These are phyloP conservation scores for Redunca redunca DNA, from an alignment of 2,113 vertebrate genomes.

Conservation along the genomic window DNA sequence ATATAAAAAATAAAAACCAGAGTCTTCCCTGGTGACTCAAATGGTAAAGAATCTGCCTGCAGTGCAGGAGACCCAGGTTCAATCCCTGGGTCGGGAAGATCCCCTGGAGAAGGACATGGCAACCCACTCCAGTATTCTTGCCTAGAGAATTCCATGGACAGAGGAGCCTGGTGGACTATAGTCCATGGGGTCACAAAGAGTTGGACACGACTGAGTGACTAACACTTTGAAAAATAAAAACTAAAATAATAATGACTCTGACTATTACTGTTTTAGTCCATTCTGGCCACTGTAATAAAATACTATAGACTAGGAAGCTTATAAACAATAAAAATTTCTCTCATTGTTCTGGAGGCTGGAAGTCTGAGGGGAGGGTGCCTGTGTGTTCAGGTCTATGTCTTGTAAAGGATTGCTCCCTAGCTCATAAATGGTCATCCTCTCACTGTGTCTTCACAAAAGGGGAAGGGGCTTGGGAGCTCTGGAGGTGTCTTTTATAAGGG, in stretches of 20 bases:
- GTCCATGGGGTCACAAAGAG: not conserved
- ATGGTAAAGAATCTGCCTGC: not conserved
- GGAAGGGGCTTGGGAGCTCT: not conserved
- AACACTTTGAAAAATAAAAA: not conserved
- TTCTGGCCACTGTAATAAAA: not conserved
- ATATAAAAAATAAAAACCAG: not conserved
- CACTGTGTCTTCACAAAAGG: not conserved
- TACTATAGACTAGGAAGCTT: not conserved
- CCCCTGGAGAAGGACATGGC: not conserved
- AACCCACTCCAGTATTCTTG: not conserved
- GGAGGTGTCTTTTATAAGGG: not conserved
- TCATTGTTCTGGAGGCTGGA: not conserved
- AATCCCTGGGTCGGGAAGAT: not conserved
- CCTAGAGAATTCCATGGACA: not conserved
- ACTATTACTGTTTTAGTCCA: not conserved
- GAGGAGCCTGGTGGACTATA: not conserved
- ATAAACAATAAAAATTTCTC: not conserved
- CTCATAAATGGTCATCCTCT: not conserved
- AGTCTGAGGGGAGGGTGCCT: not conserved
- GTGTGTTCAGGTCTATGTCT: not conserved
- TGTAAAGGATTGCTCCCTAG: not conserved
- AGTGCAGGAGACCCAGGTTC: not conserved
- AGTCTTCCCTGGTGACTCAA: not conserved
- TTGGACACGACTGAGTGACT: not conserved
- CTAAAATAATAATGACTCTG: not conserved